phyloP scores from a whole-genome alignment of 1,140 invertebrate genomes.

The Bombyx mandarina region DNA sequence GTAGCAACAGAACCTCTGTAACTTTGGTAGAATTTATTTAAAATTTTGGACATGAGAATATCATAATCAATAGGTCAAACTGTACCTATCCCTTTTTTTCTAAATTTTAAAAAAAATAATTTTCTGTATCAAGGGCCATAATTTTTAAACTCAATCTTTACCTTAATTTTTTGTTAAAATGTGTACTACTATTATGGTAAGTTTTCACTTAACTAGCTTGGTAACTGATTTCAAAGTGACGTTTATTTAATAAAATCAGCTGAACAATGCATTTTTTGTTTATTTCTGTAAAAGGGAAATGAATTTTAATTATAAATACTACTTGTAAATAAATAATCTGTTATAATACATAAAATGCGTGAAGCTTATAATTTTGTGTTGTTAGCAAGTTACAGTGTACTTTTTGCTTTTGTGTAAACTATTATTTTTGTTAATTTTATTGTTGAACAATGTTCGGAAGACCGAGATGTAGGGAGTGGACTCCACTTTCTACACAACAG shows the following conservation, averaged over 20 bases:
- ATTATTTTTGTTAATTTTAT: conserved; percentile 24
- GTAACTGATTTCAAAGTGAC: not conserved
- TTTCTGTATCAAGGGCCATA: no score
- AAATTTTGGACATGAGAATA: no score
- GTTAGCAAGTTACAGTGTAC: conserved; percentile 6
- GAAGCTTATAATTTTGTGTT: not conserved
- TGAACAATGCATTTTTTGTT: conserved; percentile 45
- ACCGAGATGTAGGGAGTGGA: conserved; percentile 76
- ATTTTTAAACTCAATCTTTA: no score
- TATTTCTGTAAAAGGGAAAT: conserved; percentile 25
- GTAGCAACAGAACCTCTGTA: no score
- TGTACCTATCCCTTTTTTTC: no score
- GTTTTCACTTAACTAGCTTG: not conserved
- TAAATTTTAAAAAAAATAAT: no score
- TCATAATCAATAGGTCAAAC: no score
- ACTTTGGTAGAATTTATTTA: no score
- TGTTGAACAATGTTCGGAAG: conserved; percentile 70
- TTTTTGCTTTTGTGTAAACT: conserved; percentile 9
- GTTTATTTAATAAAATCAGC: not conserved
- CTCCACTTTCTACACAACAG: conserved; percentile 75
- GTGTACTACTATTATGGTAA: not conserved
- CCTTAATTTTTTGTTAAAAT: not conserved
- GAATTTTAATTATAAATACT: not conserved
- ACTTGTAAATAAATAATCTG: conserved; percentile 1
- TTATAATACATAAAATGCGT: not conserved